Evolutionary conservation across 2,113 vertebrate species (phyloP), one percentile per base, ranked within the genome.

Genomic region (Crotalus helleri): DNA sequence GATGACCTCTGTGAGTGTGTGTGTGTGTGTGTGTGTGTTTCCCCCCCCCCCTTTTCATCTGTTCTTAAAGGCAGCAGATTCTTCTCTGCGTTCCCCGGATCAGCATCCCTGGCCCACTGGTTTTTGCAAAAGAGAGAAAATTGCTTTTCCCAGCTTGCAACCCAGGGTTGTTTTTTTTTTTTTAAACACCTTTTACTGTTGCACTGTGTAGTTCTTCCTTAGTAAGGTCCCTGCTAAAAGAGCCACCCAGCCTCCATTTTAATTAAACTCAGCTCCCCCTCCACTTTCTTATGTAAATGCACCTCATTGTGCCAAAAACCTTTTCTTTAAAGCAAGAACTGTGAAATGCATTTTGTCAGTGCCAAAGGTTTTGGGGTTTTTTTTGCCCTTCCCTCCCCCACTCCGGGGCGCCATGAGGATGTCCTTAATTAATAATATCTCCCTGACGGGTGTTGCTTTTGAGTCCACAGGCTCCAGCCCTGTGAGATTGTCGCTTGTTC

Each of bases 61-160:
- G 94, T 39, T 9, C 96, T 91, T n/a, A 69, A 92, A 87, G 95
- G 92, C 92, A 94, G 92, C 61, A 8, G 54, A 49, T 51, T 90
- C 23, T n/a, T 85, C 46, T 53, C 59, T 74, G 92, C 89, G 92
- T 88, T 92, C 92, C 15, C 54, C 3, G 95, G 49, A 94, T 89
- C 24, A 93, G 93, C 93, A 91, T 81, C 26, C 4, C 88, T 55
- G 95, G 85, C 59, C 24, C 24, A 89, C 87, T 92, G 58, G 85
- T 93, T 88, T 49, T 85, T 91, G 92, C 51, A n/a, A 69, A 69
- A n/a, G 92, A 92, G 49, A 91, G 89, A 92, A 94, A 86, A 64
- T 90, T 51, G 93, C 9, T 11, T 90, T 93, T 92, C 87, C 55
- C 4, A 87, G 29, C 3, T 59, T 91, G 2, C 61, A 69, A 51